Conservation (phyloP, 1,140 invertebrate genomes). For the Tetragonula clypearis region DNA sequence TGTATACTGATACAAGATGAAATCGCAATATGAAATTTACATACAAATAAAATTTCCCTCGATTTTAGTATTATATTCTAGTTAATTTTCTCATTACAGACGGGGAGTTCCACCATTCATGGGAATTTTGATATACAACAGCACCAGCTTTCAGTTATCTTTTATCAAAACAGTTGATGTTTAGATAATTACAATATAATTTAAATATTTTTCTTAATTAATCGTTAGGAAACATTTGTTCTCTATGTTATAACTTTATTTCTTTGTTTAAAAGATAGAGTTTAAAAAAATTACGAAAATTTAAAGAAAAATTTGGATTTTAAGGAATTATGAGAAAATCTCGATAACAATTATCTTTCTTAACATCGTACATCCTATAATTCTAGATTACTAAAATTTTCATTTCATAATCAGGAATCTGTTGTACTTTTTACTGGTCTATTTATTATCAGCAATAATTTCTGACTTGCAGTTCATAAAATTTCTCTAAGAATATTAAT, state of each 20-base stretch:
- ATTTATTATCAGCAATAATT: neutral
- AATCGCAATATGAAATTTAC: neutral
- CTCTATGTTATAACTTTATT: no score
- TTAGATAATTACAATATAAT: neutral
- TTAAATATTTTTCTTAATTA: neutral
- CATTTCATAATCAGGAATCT: no score
- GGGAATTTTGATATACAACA: neutral
- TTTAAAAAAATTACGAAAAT: neutral
- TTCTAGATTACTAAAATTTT: no score
- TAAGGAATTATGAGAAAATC: neutral
- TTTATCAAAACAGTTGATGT: neutral
- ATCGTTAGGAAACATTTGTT: neutral
- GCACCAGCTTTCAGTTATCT: neutral
- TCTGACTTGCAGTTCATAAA: neutral
- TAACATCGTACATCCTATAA: neutral
- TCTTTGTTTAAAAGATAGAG: no score
- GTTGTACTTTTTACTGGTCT: no score
- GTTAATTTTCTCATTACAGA: neutral
- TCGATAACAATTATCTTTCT: neutral
- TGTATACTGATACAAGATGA: neutral
- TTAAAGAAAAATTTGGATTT: neutral
- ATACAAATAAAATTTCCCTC: neutral
- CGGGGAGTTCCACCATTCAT: neutral
- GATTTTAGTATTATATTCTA: neutral
- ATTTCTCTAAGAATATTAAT: neutral